phyloP scores from a whole-genome alignment of 37 sponge, comb jelly and placozoan species.

The Ianthella basta region DNA sequence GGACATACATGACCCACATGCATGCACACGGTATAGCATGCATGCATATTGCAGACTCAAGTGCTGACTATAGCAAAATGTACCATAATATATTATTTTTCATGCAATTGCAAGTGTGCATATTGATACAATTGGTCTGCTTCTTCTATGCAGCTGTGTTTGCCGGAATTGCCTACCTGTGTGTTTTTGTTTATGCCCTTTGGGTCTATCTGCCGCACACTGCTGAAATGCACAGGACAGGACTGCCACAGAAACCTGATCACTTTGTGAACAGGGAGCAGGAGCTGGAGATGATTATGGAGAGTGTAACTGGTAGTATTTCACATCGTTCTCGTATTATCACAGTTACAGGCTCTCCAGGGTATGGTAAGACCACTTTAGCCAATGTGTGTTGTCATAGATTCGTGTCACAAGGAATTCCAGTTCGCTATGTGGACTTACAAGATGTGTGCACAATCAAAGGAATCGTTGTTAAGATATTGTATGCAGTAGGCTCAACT shows the following conservation, averaged over 20 bases:
- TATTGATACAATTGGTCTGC: too few relatives aligned
- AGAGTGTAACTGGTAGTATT: neutral
- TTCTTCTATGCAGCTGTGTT: too few relatives aligned
- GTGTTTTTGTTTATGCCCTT: neutral
- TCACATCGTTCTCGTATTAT: neutral
- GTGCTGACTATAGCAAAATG: too few relatives aligned
- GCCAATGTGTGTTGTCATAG: neutral
- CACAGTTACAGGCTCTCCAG: conserved; percentile 9
- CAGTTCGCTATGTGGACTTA: neutral
- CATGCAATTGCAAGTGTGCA: too few relatives aligned
- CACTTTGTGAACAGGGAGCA: neutral
- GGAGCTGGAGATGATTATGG: neutral
- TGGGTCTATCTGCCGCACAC: neutral
- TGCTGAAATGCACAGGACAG: neutral
- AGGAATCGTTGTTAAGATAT: neutral
- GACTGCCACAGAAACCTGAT: neutral
- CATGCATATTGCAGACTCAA: too few relatives aligned
- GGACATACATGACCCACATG: too few relatives aligned
- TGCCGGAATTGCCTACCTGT: too few relatives aligned
- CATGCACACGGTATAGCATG: too few relatives aligned
- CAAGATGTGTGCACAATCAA: neutral
- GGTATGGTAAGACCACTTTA: neutral
- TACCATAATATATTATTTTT: too few relatives aligned
- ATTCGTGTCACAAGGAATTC: neutral
- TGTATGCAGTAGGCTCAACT: neutral